A percentile compares a stretch with the other conserved stretches of the same genome.
phyloP scores from a whole-genome alignment of 2,888 invertebrate species.

The Adineta ricciae region DNA sequence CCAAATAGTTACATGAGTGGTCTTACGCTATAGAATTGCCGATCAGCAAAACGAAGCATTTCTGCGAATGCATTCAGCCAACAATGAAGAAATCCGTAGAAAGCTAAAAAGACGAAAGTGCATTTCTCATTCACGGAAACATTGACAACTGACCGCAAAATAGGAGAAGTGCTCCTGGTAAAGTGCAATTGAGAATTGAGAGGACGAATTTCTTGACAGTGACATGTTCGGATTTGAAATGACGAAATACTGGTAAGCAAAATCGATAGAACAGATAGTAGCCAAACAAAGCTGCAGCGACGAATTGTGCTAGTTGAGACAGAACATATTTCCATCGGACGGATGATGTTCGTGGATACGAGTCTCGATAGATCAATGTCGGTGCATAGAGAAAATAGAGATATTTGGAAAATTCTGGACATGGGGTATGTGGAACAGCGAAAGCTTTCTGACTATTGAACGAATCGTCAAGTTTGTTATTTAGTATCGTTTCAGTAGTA shows the following conservation, averaged over 20 bases:
- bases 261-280: constrained; percentile 71
- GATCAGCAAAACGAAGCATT: constrained; percentile 71
- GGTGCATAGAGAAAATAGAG: constrained; percentile 77
- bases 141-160: constrained; percentile 37
- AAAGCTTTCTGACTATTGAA: constrained; percentile 27
- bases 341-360: constrained; percentile 59
- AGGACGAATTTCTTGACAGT: constrained; percentile 48
- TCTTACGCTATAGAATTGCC: constrained; percentile 63
- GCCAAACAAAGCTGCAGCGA: constrained; percentile 67
- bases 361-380: constrained; percentile 70
- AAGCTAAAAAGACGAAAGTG: constrained; percentile 53
- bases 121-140: too few species aligned
- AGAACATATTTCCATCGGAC: constrained; percentile 67
- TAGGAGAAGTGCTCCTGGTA: constrained; percentile 60
- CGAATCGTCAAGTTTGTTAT: neutral
- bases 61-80: constrained; percentile 87
- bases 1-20: neutral
- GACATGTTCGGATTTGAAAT: constrained; percentile 46
- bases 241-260: constrained; percentile 60
- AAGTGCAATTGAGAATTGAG: constrained; percentile 63
- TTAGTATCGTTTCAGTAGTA: neutral
- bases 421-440: constrained; percentile 37
- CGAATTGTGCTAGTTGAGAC: constrained; percentile 63
- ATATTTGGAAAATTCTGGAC: constrained; percentile 62
- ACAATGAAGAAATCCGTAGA: constrained; percentile 76